Conservation (phyloP, 1,140 invertebrate species). For the Drosophila lacertosa region DNA sequence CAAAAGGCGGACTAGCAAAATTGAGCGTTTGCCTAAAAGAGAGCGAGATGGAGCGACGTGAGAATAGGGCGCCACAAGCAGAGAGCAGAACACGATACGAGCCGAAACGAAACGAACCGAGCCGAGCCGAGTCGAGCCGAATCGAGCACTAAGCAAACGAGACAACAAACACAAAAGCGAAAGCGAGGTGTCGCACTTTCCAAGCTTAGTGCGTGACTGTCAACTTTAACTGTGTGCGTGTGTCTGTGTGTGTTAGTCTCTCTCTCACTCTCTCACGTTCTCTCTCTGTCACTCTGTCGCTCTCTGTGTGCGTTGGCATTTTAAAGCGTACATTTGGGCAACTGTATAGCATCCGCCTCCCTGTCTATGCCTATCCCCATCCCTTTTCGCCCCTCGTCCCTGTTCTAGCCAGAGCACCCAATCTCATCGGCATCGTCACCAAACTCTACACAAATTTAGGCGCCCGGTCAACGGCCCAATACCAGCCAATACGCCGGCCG, state of each 20-base stretch:
- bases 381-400: background rate
- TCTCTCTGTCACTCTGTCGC: background rate
- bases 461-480: constrained; percentile 53
- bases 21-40: constrained; percentile 1
- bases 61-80: constrained; percentile 1
- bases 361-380: background rate
- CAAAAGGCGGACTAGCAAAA: background rate
- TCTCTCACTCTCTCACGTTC: constrained; percentile 3
- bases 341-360: constrained; percentile 36
- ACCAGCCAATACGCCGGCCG: constrained; percentile 35
- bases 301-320: constrained; percentile 38
- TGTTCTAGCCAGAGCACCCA: too few relatives aligned
- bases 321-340: constrained; percentile 67
- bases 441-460: constrained; percentile 80
- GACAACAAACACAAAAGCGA: constrained; percentile 76
- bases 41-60: constrained; percentile 1
- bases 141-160: constrained; percentile 44
- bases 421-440: constrained; percentile 43
- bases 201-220: constrained; percentile 43
- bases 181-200: constrained; percentile 58
- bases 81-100: constrained; percentile 6
- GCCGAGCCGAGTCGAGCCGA: constrained; percentile 27
- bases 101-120: constrained; percentile 28
- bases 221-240: constrained; percentile 12
- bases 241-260: constrained; percentile 5